A percentile compares a stretch with the other conserved stretches of the same genome.
Evolutionary conservation across 2,888 invertebrate species (phyloP).

Genomic region (Camponotus fellah): DNA sequence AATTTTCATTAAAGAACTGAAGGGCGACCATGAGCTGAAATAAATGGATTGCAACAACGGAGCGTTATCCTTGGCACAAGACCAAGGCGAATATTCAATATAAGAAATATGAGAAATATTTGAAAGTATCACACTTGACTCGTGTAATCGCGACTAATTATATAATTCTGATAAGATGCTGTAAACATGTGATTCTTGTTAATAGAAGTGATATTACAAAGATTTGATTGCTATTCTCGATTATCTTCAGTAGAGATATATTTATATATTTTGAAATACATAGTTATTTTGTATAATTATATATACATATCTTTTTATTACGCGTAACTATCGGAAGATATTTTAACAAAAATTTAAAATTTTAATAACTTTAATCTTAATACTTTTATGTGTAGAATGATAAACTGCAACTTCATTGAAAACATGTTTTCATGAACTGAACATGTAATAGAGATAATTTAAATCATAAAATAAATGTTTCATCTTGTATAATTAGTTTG

Average conservation of each 20-base stretch:
- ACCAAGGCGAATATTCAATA: constrained; percentile 18
- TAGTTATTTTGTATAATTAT: not conserved
- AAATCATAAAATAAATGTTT: too few relatives aligned
- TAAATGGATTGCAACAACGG: constrained; percentile 46
- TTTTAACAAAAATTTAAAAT: too few relatives aligned
- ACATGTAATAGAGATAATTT: too few relatives aligned
- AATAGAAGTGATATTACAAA: not conserved
- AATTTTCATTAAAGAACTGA: constrained; percentile 12
- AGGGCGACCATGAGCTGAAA: constrained; percentile 52
- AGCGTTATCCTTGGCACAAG: constrained; percentile 51
- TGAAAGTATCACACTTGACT: constrained; percentile 17
- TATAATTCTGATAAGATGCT: constrained; percentile 28
- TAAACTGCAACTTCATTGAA: too few relatives aligned
- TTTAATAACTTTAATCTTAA: too few relatives aligned
- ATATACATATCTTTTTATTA: too few relatives aligned
- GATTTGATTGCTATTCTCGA: not conserved
- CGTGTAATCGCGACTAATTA: constrained; percentile 9
- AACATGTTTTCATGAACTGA: too few relatives aligned
- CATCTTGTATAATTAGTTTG: too few relatives aligned
- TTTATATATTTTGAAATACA: not conserved
- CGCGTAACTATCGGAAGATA: too few relatives aligned
- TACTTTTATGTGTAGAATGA: too few relatives aligned
- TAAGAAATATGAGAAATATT: constrained; percentile 29
- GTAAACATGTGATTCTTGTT: constrained; percentile 16
- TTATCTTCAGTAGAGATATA: not conserved